Base-by-base conservation (phyloP, 2,797 vertebrate genomes). In the Decapterus maruadsi region DNA sequence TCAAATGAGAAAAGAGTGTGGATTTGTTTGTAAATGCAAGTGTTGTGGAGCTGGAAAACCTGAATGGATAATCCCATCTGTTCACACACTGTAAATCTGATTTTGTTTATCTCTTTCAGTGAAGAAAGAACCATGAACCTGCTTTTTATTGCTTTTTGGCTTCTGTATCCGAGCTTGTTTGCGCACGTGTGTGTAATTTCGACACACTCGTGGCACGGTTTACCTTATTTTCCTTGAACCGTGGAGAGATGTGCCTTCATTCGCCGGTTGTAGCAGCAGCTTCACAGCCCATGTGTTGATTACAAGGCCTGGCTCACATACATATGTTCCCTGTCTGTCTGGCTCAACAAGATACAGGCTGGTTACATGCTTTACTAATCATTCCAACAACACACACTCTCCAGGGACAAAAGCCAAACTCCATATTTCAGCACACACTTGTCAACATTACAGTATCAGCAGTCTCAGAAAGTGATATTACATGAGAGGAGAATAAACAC, bases 241-340 rank as follows among this genome's bases (percentile, higher is more conserved):
- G 14, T 55, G 66, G 31, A 64, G 62, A 42, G 62, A 60, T 51
- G 60, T 34, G 61, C 34, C 9, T 72, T 77, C 29, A 6, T 36
- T 75, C 36, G 19, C 54, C 80, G 81, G 85, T 80, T 84, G 77
- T 53, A 68, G 70, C 65, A 7, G 60, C 73, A 26, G 26, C 26
- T 62, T 71, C 58, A 10, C 80, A 84, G 81, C 69, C 79, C 87
- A 84, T 88, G 86, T 91, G 91, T 82, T 86, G 88, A 84, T 87
- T 84, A 91, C 85, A 88, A 86, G 83, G 81, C 87, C 81, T 80
- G 68, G 81, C 72, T 85, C 75, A 80, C 81, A 78, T 85, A 89
- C 91, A 93, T 91, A 92, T 93, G 85, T 86, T 92, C 80, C 36
- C 85, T 87, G 89, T 92, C 88, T 81, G 74, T 89, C 77, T 82